Conservation (phyloP, 2,888 invertebrate species). For the Itoplectis maculator region DNA sequence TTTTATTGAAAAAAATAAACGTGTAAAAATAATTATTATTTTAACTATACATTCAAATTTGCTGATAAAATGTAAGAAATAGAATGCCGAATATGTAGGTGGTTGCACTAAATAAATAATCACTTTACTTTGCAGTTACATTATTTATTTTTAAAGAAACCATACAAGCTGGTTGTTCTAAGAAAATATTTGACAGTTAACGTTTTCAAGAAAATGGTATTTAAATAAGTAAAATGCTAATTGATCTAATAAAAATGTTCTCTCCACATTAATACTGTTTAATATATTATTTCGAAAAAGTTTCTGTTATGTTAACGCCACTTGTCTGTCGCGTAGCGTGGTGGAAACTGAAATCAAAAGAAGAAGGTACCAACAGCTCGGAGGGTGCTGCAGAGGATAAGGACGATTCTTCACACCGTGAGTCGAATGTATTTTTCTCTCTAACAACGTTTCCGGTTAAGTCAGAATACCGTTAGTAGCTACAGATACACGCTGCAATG, state of each 20-base stretch:
- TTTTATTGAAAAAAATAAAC: background rate
- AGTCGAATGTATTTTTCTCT: constrained; percentile 55
- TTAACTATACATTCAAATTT: too few species aligned
- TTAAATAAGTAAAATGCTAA: background rate
- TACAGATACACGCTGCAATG: background rate
- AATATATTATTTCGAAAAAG: background rate
- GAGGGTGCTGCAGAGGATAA: constrained; percentile 53
- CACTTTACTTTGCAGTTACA: background rate
- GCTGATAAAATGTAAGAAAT: too few species aligned
- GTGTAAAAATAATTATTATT: background rate
- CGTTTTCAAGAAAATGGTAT: background rate
- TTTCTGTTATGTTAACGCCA: background rate
- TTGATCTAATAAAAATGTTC: background rate
- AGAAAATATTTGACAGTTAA: background rate
- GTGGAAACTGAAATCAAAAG: constrained; percentile 61
- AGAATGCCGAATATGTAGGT: too few species aligned
- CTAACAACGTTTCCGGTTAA: background rate
- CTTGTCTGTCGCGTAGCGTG: constrained; percentile 56
- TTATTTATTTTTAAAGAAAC: too few species aligned
- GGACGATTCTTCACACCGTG: constrained; percentile 60
- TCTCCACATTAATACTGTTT: background rate
- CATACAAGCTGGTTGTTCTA: too few species aligned
- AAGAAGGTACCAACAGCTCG: constrained; percentile 41
- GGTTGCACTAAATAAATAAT: too few species aligned
- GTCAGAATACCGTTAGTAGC: background rate